Conservation (phyloP, 2,113 vertebrate genomes). For the Herpetotheres cachinnans region DNA sequence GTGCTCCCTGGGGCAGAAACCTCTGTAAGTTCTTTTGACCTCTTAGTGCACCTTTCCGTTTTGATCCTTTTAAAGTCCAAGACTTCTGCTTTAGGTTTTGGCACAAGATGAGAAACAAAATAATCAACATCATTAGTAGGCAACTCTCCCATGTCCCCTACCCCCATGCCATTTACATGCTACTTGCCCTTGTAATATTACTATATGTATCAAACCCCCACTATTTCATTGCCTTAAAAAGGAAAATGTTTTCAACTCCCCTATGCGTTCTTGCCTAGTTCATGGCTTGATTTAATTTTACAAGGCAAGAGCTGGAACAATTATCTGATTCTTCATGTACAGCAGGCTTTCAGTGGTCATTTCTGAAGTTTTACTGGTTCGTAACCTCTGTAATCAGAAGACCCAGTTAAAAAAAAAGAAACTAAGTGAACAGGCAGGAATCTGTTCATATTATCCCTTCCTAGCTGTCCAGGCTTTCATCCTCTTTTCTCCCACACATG, state of each 20-base stretch:
- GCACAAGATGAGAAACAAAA: background rate
- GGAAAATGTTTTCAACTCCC: slow-evolving; percentile 47
- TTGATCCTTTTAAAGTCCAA: background rate
- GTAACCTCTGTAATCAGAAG: slow-evolving; percentile 81
- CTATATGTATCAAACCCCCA: background rate
- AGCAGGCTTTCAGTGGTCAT: slow-evolving; percentile 72
- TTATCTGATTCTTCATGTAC: slow-evolving; percentile 72
- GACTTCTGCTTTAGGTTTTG: background rate
- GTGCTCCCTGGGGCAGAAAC: background rate
- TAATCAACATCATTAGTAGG: background rate
- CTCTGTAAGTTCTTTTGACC: background rate
- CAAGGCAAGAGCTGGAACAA: slow-evolving; percentile 66
- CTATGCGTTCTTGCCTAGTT: background rate
- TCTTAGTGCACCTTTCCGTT: background rate
- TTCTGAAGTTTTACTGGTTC: slow-evolving; percentile 74
- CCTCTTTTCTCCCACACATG: slow-evolving; percentile 89
- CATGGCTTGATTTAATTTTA: slow-evolving; percentile 64
- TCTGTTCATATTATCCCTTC: slow-evolving; percentile 88
- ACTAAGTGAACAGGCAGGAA: slow-evolving; percentile 83
- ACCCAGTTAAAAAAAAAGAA: slow-evolving; percentile 78
- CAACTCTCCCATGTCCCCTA: background rate
- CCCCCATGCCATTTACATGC: background rate
- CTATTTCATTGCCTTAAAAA: background rate
- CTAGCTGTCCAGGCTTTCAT: slow-evolving; percentile 86
- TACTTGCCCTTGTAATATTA: background rate